Evolutionary conservation across 2,888 invertebrate genomes (phyloP).

Genomic region (Cephus nigrinus): DNA sequence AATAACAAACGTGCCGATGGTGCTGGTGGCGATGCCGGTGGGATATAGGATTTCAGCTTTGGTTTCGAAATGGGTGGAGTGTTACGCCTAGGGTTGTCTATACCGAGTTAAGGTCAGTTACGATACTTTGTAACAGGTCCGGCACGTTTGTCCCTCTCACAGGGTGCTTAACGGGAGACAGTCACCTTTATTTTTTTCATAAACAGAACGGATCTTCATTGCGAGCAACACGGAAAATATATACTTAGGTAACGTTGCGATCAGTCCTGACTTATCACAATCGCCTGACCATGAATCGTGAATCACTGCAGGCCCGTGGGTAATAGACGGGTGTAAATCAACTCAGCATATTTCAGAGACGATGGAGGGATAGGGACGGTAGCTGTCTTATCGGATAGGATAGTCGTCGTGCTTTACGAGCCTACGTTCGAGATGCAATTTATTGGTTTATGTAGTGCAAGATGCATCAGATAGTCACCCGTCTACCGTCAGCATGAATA

Average conservation of each 20-base stretch:
- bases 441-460: constrained; percentile 1
- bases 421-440: not conserved
- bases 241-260: not conserved
- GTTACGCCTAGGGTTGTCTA: not conserved
- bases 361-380: not conserved
- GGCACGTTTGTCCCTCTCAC: not conserved
- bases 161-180: not conserved
- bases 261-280: not conserved
- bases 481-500: not conserved
- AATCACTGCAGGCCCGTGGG: not conserved
- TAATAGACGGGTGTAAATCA: not conserved
- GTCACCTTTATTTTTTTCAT: not conserved
- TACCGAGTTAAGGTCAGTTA: not conserved
- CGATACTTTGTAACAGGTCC: not conserved
- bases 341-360: not conserved
- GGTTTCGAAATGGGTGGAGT: not conserved
- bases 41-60: not conserved
- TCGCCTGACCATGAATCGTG: not conserved
- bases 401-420: not conserved
- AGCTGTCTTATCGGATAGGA: not conserved
- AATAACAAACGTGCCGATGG: not conserved
- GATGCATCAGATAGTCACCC: not conserved
- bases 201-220: not conserved
- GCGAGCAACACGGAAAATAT: not conserved
- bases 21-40: not conserved